Evolutionary conservation across 1,140 invertebrate species (phyloP).

Genomic region (Euschistus heros): DNA sequence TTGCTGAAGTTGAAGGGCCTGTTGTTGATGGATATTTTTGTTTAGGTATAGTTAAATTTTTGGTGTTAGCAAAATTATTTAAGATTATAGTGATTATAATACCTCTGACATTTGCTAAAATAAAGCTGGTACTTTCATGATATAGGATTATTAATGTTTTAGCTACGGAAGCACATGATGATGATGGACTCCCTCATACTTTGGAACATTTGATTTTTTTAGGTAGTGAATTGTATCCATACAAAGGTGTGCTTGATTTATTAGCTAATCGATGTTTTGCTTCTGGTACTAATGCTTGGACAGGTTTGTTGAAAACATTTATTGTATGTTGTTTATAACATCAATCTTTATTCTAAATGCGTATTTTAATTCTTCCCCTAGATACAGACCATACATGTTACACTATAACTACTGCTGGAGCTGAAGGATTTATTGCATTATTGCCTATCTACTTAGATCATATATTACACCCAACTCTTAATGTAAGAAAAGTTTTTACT

Average conservation of each 20-base stretch:
- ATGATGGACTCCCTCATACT: conserved; percentile 87
- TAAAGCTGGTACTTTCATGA: neutral
- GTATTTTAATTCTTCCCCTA: conserved; percentile 31
- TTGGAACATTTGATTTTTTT: conserved; percentile 86
- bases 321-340: neutral
- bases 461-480: conserved; percentile 72
- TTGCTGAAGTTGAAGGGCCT: conserved; percentile 76
- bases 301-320: conserved; percentile 33
- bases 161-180: conserved; percentile 84
- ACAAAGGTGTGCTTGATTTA: conserved; percentile 78
- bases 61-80: no score
- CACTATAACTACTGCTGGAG: conserved; percentile 76
- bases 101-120: neutral
- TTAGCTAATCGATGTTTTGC: conserved; percentile 80
- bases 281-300: conserved; percentile 81
- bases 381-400: conserved; percentile 82
- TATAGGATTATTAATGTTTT: conserved; percentile 13
- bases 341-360: neutral
- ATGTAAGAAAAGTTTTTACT: conserved; percentile 40
- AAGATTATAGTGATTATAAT: no score
- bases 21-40: conserved; percentile 77
- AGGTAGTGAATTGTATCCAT: conserved; percentile 82
- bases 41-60: conserved; percentile 49
- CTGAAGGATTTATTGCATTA: conserved; percentile 75
- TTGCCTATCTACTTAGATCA: conserved; percentile 86